Conservation (phyloP, 2,797 vertebrate genomes). For the Schizopygopsis pylzovi region DNA sequence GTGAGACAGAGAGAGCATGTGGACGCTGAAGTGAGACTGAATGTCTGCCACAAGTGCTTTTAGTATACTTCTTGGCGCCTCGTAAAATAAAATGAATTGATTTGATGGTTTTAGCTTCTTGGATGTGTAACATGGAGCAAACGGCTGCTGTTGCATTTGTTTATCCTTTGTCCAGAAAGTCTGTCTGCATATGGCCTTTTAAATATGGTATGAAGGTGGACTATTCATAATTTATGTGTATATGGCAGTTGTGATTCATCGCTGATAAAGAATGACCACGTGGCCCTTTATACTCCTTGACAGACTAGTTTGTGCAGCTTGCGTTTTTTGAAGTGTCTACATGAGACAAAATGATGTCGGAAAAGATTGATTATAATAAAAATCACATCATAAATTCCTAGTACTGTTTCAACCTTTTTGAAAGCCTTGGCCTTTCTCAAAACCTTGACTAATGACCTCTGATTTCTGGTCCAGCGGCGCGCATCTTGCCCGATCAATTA, state of each 20-base stretch:
- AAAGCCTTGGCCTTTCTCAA: conserved; percentile 34
- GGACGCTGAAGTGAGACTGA: conserved; percentile 50
- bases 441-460: conserved; percentile 75
- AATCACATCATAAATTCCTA: conserved; percentile 6
- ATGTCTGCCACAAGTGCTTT: conserved; percentile 74
- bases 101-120: conserved; percentile 73
- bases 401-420: conserved; percentile 9
- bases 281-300: background rate
- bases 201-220: conserved; percentile 31
- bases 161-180: conserved; percentile 39
- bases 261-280: background rate
- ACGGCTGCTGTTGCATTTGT: conserved; percentile 54
- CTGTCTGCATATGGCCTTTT: conserved; percentile 41
- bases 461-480: conserved; percentile 9
- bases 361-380: background rate
- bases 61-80: conserved; percentile 74
- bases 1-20: conserved; percentile 20
- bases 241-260: conserved; percentile 21
- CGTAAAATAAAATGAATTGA: conserved; percentile 79
- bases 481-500: conserved; percentile 69
- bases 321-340: conserved; percentile 10
- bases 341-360: background rate
- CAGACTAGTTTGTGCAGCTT: background rate
- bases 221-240: conserved; percentile 33
- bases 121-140: conserved; percentile 64